Percentiles rank a stretch among this genome's conserved stretches.
Conservation (phyloP, 2,797 vertebrate genomes). For the Microtus californicus region DNA sequence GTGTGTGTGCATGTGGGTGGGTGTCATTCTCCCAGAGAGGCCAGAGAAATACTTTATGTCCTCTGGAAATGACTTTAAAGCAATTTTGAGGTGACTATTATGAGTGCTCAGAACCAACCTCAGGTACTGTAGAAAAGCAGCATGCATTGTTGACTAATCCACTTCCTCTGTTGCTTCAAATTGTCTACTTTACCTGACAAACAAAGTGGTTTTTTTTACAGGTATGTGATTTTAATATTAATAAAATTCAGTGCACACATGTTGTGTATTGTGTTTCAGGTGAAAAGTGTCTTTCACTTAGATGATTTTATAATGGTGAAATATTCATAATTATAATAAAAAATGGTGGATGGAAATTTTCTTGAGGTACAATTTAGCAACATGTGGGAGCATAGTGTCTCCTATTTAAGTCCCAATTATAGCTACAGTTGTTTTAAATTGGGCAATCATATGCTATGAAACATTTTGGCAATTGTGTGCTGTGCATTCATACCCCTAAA, state of each 20-base stretch:
- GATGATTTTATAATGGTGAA: neutral
- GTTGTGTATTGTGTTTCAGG: neutral
- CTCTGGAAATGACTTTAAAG: neutral
- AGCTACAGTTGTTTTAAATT: neutral
- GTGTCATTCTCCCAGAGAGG: neutral
- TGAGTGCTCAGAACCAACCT: neutral
- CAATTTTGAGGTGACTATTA: neutral
- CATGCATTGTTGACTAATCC: neutral
- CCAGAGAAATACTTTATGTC: too few relatives aligned
- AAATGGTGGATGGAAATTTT: neutral
- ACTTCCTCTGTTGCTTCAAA: neutral
- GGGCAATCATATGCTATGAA: neutral
- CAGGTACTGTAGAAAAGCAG: neutral
- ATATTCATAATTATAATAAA: neutral
- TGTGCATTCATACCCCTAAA: neutral
- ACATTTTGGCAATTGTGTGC: neutral
- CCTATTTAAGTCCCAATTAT: neutral
- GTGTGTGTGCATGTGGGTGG: too few relatives aligned
- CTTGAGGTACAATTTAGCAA: neutral
- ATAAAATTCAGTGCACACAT: neutral
- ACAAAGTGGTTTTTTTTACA: neutral
- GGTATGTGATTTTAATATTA: neutral
- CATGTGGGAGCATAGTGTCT: accelerated
- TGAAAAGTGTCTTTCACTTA: neutral
- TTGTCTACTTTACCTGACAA: neutral